These are phyloP conservation scores for Propithecus perrieri DNA, from an alignment of 2,797 vertebrate species.

Conservation along the genomic window DNA sequence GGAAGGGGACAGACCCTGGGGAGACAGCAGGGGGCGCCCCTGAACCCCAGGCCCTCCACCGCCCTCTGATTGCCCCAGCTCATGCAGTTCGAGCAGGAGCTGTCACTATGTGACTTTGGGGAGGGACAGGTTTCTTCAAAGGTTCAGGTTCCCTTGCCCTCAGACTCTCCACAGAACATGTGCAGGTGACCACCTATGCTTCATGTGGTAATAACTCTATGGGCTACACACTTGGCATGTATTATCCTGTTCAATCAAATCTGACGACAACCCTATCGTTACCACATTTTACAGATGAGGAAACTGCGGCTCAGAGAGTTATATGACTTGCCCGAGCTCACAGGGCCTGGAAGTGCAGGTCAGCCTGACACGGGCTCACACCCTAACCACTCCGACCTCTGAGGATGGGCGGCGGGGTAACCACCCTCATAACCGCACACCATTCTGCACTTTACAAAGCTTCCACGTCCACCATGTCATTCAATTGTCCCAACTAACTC, in stretches of 20 bases:
- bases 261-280: not conserved
- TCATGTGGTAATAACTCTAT: not conserved
- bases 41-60: not conserved
- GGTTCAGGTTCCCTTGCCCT: not conserved
- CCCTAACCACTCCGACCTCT: not conserved
- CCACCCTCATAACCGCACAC: not conserved
- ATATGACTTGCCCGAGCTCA: not conserved
- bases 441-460: not conserved
- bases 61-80: fast-evolving
- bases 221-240: not conserved
- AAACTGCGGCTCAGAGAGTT: not conserved
- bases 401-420: not conserved
- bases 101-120: not conserved
- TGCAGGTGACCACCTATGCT: not conserved
- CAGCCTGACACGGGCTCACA: not conserved
- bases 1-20: slow-evolving; percentile 87
- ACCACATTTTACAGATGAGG: not conserved
- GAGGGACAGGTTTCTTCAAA: not conserved
- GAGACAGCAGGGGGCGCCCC: not conserved
- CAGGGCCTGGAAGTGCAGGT: not conserved
- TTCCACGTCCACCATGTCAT: not conserved
- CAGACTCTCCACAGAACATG: not conserved
- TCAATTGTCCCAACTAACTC: not conserved
- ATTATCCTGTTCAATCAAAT: not conserved
- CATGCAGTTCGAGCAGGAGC: not conserved